Evolutionary conservation across 2,113 vertebrate species (phyloP), one percentile per base, ranked within the genome.

Genomic region (Istiophorus platypterus): DNA sequence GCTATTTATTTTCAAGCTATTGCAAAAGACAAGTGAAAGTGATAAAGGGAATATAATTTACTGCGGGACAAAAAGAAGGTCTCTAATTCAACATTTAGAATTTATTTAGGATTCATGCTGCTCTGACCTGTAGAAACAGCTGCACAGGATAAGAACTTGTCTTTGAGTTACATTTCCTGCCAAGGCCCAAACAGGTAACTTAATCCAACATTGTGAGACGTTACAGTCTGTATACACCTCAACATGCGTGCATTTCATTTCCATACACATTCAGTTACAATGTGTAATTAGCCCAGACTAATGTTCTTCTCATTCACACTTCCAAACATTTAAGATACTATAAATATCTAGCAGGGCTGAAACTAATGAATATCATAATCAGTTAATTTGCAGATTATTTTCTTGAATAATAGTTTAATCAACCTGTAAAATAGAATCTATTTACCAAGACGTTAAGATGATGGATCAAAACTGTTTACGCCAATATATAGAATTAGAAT

Each of bases 141-240:
- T 52, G 0, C 39, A 69, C 78, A 66, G 22, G 52, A 27, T 39
- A 71, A 76, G 47, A 39, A 69, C 29, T 31, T 7, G 10, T 12
- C 31, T 66, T 73, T 78, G 15, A 34, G 64, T 62, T 24, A 27
- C 75, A 72, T 65, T 80, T 74, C 47, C 22, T 17, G 26, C 57
- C 69, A 41, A 73, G 56, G n/a, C 70, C 15, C 27, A 72, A 77
- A 76, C 42, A 62, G 62, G 45, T 24, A 56, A 66, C 72, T 82
- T 91, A 90, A 90, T 88, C 71, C 76, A 70, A 47, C 78, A 63
- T 57, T 71, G 39, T 73, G 73, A 58, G 13, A 69, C 24, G 57
- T 70, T 31, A 58, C 15, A 63, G 20, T 52, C 39, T 31, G 5
- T 15, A 62, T 24, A 13, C 14, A 37, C 11, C 18, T 27, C 6